Base-by-base conservation (phyloP, 2,888 invertebrate species). In the Brenthis ino region DNA sequence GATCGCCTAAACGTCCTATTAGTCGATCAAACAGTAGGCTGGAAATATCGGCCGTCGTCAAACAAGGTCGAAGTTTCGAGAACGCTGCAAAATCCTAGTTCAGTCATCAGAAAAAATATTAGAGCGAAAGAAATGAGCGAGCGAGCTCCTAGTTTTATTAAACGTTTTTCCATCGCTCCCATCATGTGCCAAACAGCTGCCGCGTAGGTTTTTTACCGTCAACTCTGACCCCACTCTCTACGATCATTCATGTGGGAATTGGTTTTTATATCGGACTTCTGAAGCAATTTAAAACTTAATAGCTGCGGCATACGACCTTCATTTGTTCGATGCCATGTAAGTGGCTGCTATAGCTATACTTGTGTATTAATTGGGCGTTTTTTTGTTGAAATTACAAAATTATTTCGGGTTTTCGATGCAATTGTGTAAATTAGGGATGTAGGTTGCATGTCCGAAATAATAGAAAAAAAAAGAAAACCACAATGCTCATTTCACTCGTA, bases 231-330 rank as follows among this genome's bases (percentile, higher is more conserved):
- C 91, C 91, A 86, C 90, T 88, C 86, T 84, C 82, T 80, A 77
- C 86, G 86, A 91, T 90, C 88, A 86, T 83, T 91, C 91, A 90
- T 91, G 87, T 89, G 91, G 89, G 91, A 91, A 91, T 88, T 82
- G 81, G 79, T 83, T 87, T 86, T 84, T 84, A 81, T 79, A 77
- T 74, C 74, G 79, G 72, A 81, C 79, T 77, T 75, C 74, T 80
- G 76, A 77, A 74, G 80, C 81, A 85, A 85, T 85, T 85, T 85
- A 77, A 80, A 82, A 81, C 85, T 80, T 84, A 84, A 81, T 76
- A 61, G 58, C 75, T 73, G 70, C 58, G 63, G 37, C 56, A 72
- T 80, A 86, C 75, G 81, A 81, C 77, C 76, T 73, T 74, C 71
- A 80, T 82, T 85, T 75, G 80, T 74, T 75, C 76, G 76, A 28